Conservation (phyloP, 2,888 invertebrate species). For the Lochmaea crataegi region DNA sequence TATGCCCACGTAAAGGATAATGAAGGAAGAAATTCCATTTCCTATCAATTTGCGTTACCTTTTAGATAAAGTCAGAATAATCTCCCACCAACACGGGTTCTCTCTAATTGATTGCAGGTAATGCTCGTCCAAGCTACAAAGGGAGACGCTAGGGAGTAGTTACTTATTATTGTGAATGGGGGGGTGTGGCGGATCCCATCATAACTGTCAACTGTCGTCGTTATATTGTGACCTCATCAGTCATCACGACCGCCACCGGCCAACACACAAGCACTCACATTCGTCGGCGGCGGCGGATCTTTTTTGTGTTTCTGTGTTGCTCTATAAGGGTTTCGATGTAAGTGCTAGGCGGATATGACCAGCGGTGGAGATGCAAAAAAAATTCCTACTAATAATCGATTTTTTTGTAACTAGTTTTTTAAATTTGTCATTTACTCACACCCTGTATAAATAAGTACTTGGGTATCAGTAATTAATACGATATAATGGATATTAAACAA, state of each 20-base stretch:
- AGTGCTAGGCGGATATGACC: background rate
- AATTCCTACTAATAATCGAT: too few species aligned
- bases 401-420: too few species aligned
- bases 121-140: conserved; percentile 5
- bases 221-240: conserved; percentile 59
- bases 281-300: background rate
- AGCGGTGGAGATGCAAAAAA: background rate
- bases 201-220: conserved; percentile 53
- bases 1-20: too few species aligned
- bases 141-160: conserved; percentile 41
- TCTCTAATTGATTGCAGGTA: conserved; percentile 36
- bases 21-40: too few species aligned
- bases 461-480: too few species aligned
- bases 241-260: conserved; percentile 46
- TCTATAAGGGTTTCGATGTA: background rate
- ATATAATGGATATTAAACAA: background rate
- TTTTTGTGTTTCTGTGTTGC: background rate
- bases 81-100: background rate
- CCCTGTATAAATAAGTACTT: too few species aligned
- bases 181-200: conserved; percentile 54
- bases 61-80: conserved; percentile 2
- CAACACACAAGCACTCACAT: conserved; percentile 14
- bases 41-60: background rate
- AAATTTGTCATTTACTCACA: too few species aligned
- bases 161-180: conserved; percentile 45